Base-by-base conservation (phyloP, 2,113 vertebrate genomes). In the Paracanthobrama guichenoti region DNA sequence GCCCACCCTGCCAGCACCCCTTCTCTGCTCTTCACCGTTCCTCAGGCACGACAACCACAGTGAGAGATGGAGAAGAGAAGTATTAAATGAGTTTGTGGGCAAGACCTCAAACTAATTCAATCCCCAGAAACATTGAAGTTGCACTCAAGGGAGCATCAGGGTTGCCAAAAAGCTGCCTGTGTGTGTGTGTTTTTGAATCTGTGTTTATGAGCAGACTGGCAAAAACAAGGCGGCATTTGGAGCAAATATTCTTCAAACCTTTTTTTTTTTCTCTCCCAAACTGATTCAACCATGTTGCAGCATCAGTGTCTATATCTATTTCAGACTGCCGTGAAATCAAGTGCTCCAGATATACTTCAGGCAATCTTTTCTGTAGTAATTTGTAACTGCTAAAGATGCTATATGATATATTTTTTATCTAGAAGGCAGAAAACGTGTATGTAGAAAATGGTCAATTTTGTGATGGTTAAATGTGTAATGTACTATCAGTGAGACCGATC, bases 81-180 rank as follows among this genome's bases (percentile, higher is more conserved):
- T 53, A 26, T 57, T 50, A 35, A 55, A 86, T 46, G 59, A 71
- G 84, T 46, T 82, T 55, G 44, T 67, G 91, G 74, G 81, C 50
- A 84, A 64, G 76, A 79, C 44, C 14, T 8, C 42, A 53, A 75
- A 66, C 55, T 4, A 42, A 77, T 31, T 42, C 53, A 72, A 44
- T 46, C 42, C 42, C 26, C 31, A 50, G 87, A 80, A 85, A 89
- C 74, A 83, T 81, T 75, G 87, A 84, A 87, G 87, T 91, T 90
- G 86, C 89, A 89, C 89, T 87, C 82, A 89, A 88, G 26, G 87
- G 89, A 79, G 39, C 79, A 90, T 89, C 92, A 89, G 91, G 91
- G 89, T 92, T 90, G 85, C 85, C 22, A 75, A 57, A 85, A 83
- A 20, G 76, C 83, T 71, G 82, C 84, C 85, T 35, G 62, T 22